Base-by-base conservation (phyloP, 1,140 invertebrate genomes). In the Trichomalopsis sarcophagae region DNA sequence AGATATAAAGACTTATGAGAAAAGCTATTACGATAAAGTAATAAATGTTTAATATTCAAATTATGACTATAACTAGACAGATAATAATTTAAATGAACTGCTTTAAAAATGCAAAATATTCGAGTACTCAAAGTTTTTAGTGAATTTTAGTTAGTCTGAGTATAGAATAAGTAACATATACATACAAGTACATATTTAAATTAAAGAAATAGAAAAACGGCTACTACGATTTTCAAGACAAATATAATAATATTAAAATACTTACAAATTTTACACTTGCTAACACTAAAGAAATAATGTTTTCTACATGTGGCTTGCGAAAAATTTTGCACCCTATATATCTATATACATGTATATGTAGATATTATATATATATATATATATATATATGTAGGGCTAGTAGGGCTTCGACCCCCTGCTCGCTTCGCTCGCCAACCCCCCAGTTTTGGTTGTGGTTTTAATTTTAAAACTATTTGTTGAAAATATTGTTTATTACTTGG, bases 211-310 rank as follows among this genome's bases (percentile, higher is more conserved):
- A 40, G 7, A 7, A 40, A 40, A 40, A 40, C 5, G 40, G 40
- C 40, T 40, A 71, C 2, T 30, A 71, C n/a, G 11, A 30, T 71
- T 71, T 30, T 23, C n/a, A 71, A 71, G 3, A 71, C 69, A 71
- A 71, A 71, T 71, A 23, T 71, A 71, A 71, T 27, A n/a, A 71
- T 71, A 23, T 71, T 71, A 23, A 71, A 71, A 71, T 71, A 71
- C 23, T 71, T 71, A 71, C n/a, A 71, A 71, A 30, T 71, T n/a
- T 71, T 71, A 33, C 33, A 33, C 33, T 33, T 33, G 33, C 4
- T 33, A 33, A 33, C 33, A 33, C 33, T 33, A 4, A 33, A 33
- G 33, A 1, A 33, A 33, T 2, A 33, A 33, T 33, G 1, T 33
- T 33, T 33, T 33, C 2, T 33, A 33, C 33, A 33, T 33, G 33